Evolutionary conservation across 1,140 invertebrate species (phyloP).

Genomic region (Magallana ariakensis): DNA sequence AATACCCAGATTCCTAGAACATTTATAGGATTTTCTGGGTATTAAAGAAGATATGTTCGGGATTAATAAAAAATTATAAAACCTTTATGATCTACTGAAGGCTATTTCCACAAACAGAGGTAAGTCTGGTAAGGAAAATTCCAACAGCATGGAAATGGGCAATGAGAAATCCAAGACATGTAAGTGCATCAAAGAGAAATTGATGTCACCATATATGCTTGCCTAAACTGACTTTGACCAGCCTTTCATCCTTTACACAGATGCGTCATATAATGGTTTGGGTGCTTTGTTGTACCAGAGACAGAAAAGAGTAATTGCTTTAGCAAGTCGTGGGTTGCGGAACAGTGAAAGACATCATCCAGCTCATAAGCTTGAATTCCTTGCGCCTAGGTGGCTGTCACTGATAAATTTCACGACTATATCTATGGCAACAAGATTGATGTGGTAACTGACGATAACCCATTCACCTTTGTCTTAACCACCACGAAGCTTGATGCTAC

Average conservation of each 20-base stretch:
- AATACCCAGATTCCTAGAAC: too few species aligned
- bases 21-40: too few species aligned
- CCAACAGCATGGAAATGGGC: conserved; percentile 49
- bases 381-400: conserved; percentile 50
- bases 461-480: conserved; percentile 49
- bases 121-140: not conserved
- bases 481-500: conserved; percentile 20
- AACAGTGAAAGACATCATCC: conserved; percentile 51
- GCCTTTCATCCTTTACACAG: conserved; percentile 60
- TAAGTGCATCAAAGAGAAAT: conserved; percentile 49
- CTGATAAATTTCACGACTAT: conserved; percentile 54
- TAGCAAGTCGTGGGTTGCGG: conserved; percentile 49
- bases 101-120: not conserved
- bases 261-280: conserved; percentile 60
- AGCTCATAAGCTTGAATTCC: conserved; percentile 53
- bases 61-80: too few species aligned
- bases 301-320: conserved; percentile 60
- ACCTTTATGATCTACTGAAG: conserved; percentile 7
- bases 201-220: conserved; percentile 52
- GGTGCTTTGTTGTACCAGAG: conserved; percentile 71
- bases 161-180: conserved; percentile 53
- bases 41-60: too few species aligned
- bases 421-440: conserved; percentile 50
- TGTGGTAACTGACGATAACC: conserved; percentile 55
- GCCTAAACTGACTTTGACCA: conserved; percentile 51